Base-by-base conservation (phyloP, 1,140 invertebrate genomes). In the Psix sp. region DNA sequence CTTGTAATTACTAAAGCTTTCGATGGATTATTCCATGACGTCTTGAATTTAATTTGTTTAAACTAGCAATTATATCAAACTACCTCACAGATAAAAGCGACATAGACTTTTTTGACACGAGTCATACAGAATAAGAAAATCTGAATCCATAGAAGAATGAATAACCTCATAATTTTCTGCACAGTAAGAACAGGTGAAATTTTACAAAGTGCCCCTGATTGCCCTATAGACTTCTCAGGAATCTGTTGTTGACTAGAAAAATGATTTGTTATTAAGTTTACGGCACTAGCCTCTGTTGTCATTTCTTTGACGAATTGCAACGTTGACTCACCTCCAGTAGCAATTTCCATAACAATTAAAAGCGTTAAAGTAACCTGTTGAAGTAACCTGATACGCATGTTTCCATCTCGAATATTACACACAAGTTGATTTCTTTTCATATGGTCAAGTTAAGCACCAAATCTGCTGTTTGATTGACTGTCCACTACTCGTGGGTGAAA, bases 381-480 rank as follows among this genome's bases (percentile, higher is more conserved):
- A 10, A 40, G 14, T 15, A 40, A 40, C 4, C 39, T 10, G 3
- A 14, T 14, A n/a, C 5, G 15, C 4, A 40, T 4, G 15, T 10
- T 15, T 4, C 4, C 18, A 21, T 51, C 46, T 3, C 29, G 29
- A 1, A 51, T 10, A 2, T 31, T 31, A 17, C 46, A 51, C 3
- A 51, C 46, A 13, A 51, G 11, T 11, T 51, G 46, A 51, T 51
- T 51, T 6, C 46, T 18, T 10, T 35, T 51, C 46, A 51, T 51
- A 1, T 51, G 33, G 7, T 51, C 46, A 4, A 51, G 31, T n/a
- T n/a, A n/a, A n/a, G n/a, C n/a, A n/a, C n/a, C n/a, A n/a, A n/a
- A n/a, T n/a, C n/a, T n/a, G n/a, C n/a, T n/a, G n/a, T n/a, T n/a
- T n/a, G n/a, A n/a, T n/a, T n/a, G n/a, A n/a, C n/a, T n/a, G n/a